A percentile compares a stretch with the other conserved stretches of the same genome.
Conservation (phyloP, 2,888 invertebrate genomes). For the Yponomeuta plumbellus region DNA sequence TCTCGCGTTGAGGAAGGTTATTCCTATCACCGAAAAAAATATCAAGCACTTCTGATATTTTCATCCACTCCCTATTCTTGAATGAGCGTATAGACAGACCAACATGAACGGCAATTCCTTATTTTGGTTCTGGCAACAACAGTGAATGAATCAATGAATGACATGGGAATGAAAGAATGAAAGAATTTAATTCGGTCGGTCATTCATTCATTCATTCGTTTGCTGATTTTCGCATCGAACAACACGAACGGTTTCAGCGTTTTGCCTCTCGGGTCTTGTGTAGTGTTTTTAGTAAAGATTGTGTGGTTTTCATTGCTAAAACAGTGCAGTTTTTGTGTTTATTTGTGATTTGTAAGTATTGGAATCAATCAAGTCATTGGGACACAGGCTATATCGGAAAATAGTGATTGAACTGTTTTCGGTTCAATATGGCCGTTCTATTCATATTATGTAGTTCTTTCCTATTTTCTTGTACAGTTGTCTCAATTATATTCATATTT, state of each 20-base stretch:
- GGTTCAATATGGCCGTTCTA: constrained; percentile 74
- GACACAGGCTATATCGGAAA: neutral
- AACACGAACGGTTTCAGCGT: constrained; percentile 64
- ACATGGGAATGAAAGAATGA: neutral
- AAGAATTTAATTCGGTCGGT: neutral
- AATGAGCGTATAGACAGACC: neutral
- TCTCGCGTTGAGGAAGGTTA: too few species aligned
- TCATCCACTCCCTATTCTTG: too few species aligned
- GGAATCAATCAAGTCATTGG: constrained; percentile 18
- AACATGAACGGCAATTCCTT: neutral
- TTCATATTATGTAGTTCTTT: constrained; percentile 39
- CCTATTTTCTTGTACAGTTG: constrained; percentile 19
- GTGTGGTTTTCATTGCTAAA: constrained; percentile 53
- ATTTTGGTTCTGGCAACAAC: neutral
- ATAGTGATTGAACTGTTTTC: constrained; percentile 27
- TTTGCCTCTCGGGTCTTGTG: constrained; percentile 67
- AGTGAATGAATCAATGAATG: neutral
- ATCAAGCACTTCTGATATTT: too few species aligned
- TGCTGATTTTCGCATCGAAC: constrained; percentile 28
- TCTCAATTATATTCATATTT: constrained; percentile 22
- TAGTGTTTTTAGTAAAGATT: constrained; percentile 58
- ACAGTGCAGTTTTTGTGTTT: constrained; percentile 52
- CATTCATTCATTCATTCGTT: neutral
- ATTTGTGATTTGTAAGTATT: constrained; percentile 65
- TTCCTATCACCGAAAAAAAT: too few species aligned